Base-by-base conservation (phyloP, 1,140 invertebrate species). In the Rhyacophila brunnea region DNA sequence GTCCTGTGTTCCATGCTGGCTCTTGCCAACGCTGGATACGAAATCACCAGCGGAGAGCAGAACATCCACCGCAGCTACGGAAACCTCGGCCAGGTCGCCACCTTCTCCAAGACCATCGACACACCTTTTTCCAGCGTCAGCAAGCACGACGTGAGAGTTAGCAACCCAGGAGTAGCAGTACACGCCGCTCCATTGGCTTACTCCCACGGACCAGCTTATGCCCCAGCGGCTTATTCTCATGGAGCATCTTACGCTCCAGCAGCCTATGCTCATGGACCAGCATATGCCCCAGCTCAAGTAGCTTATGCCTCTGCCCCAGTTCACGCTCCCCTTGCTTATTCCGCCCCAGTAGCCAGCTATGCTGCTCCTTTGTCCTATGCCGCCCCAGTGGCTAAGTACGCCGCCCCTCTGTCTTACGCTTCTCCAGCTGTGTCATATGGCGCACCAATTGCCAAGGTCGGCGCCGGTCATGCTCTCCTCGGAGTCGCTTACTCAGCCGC, bases 71-170 rank as follows among this genome's bases (percentile, higher is more conserved):
- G 85, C 18, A 83, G 80, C 58, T 78, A 76, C 0, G 86, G 83
- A 51, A 87, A 87, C 68, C 70, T 87, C 17, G 83, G 82, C 14
- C 78, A 80, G 69, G 76, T 87, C 15, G 84, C 85, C 1, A 83
- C 82, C 23, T 83, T 85, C 64, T 79, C 79, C 0, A 87, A 86
- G 65, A 80, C 83, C 42, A 80, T 87, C 47, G 81, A 85, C 62
- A 87, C 85, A 1, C 85, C 87, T 2, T 88, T 83, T 75, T 87
- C 85, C 17, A 86, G 82, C 67, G 83, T 83, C 23, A 81, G 83
- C 67, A 85, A 84, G 65, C 70, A 81, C 19, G 84, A 86, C 62
- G 78, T 85, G 3, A 77, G 85, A 23, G 80, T 86, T 1, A 85
- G 80, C 72, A 87, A 86, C 70, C 83, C 84, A 10, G 82, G 81